Evolutionary conservation across 37 sponge, comb jelly and placozoan genomes (phyloP).

Genomic region (Spongilla lacustris): DNA sequence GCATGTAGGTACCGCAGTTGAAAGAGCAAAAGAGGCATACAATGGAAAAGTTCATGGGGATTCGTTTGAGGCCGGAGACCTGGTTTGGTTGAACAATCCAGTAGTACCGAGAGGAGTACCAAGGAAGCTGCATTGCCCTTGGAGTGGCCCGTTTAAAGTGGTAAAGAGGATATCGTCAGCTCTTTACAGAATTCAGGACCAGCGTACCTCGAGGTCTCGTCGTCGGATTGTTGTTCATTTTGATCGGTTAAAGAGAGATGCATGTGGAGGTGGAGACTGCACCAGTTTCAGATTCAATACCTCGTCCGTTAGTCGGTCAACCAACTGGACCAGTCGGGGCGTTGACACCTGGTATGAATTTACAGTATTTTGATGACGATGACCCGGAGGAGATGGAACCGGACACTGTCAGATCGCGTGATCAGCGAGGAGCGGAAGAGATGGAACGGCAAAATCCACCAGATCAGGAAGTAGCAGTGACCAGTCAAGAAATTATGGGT

Average conservation of each 20-base stretch:
- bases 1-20: neutral
- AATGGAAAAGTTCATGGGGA: neutral
- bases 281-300: neutral
- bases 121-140: slow-evolving; percentile 23
- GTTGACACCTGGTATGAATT: no score
- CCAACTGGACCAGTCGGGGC: no score
- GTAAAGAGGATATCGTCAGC: neutral
- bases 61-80: neutral
- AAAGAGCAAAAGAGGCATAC: slow-evolving; percentile 10
- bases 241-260: slow-evolving; percentile 21
- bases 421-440: no score
- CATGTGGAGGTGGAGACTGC: no score
- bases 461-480: no score
- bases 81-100: slow-evolving; percentile 22
- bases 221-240: slow-evolving; percentile 1
- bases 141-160: slow-evolving; percentile 12
- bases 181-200: no score
- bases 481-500: no score
- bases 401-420: no score
- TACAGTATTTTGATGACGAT: no score
- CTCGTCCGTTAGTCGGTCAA: neutral
- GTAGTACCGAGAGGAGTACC: neutral
- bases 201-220: neutral
- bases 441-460: no score
- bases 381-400: no score